Base-by-base conservation (phyloP, 2,888 invertebrate species). In the Diarsia rubi region DNA sequence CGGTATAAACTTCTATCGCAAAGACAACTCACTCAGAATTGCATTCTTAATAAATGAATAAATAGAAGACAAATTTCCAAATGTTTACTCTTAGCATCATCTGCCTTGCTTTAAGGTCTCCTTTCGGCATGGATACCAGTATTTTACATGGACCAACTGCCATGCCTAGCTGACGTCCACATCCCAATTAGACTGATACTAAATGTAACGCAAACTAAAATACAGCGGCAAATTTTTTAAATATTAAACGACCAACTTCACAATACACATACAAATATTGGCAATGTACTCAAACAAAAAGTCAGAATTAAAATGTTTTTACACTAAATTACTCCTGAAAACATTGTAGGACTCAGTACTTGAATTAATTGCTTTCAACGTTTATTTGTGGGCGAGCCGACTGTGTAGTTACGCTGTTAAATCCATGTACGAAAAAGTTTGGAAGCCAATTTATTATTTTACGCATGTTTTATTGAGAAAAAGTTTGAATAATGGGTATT, bases 351-450 rank as follows among this genome's bases (percentile, higher is more conserved):
- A 65, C 57, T 57, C 57, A 14, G 73, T 66, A 69, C 79, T 79
- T 59, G 45, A 62, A 83, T 63, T 79, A 69, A 81, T 81, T 79
- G 81, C 66, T 79, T 79, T 68, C 62, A 68, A 60, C 64, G 69
- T 79, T 66, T 79, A 69, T 67, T 67, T 67, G 66, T 67, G 47
- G 24, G 69, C 12, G 11, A 69, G 19, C 66, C 24, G 44, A 63
- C 59, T 60, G 63, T 42, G 81, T 60, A 31, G 42, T 52, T 47
- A 75, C 59, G 81, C 31, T 47, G 42, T 52, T 68, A 75, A 69
- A 75, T 65, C 31, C 31, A 54, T 47, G 42, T 65, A 68, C 59
- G 31, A 59, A 52, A 74, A 60, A 60, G 45, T 75, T 59, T 52
- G 21, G 21, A 44, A 54, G 14, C 45, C 52, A 65, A 75, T 81